Evolutionary conservation across 2,113 vertebrate genomes (phyloP).

Genomic region (Sander lucioperca): DNA sequence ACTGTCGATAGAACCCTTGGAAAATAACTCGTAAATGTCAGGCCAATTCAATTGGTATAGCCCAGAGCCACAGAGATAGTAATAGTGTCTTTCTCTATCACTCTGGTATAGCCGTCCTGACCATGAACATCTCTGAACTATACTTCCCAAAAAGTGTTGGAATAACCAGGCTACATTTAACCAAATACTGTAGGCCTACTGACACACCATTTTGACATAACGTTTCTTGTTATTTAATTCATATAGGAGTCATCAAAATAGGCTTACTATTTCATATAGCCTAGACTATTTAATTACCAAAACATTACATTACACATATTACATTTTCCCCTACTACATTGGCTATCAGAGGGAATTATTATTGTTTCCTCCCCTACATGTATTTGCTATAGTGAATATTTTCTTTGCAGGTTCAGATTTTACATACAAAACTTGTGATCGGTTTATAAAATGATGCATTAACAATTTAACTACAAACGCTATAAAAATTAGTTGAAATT

Average conservation of each 20-base stretch:
- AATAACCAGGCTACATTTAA: not conserved
- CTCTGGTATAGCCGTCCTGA: no score
- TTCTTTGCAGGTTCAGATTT: not conserved
- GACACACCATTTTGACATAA: no score
- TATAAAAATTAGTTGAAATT: not conserved
- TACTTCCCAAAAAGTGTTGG: not conserved
- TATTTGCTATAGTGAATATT: not conserved
- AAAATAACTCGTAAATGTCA: slow-evolving; percentile 4
- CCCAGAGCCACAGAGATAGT: no score
- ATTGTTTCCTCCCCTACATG: not conserved
- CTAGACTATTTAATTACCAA: no score
- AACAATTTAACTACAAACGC: not conserved
- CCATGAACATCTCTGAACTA: not conserved
- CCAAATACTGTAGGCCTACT: no score
- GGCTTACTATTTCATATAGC: no score
- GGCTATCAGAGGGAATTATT: not conserved
- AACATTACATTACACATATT: no score
- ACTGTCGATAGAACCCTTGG: slow-evolving; percentile 5
- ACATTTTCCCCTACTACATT: not conserved
- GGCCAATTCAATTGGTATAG: no score
- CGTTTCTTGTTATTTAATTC: no score
- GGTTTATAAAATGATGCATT: not conserved
- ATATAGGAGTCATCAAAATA: no score
- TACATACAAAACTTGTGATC: not conserved
- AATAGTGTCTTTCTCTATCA: no score